phyloP scores from a whole-genome alignment of 2,113 vertebrate species.

The Tragelaphus strepsiceros region DNA sequence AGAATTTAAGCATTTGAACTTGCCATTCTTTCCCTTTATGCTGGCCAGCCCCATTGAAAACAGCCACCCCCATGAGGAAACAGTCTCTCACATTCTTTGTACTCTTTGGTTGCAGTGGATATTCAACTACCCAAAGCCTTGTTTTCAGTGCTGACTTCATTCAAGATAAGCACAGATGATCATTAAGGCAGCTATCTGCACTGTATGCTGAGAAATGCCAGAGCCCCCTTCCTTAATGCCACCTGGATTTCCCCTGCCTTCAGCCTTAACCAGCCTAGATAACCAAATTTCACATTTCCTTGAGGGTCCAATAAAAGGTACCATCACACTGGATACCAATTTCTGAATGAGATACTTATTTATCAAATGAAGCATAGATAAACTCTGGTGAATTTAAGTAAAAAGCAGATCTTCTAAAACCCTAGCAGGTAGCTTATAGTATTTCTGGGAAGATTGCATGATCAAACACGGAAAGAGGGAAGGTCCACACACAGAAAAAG shows the following conservation, averaged over 20 bases:
- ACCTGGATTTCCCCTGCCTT: neutral
- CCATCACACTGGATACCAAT: neutral
- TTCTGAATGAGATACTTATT: slow-evolving; percentile 24
- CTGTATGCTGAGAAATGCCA: neutral
- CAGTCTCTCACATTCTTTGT: neutral
- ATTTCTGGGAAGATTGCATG: neutral
- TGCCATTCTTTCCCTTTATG: neutral
- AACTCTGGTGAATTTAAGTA: slow-evolving; percentile 2
- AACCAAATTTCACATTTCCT: neutral
- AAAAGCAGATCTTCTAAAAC: slow-evolving; percentile 8
- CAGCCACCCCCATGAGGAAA: neutral
- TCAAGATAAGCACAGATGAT: neutral
- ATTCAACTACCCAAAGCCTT: neutral
- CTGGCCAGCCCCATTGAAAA: neutral
- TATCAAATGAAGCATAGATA: slow-evolving; percentile 30
- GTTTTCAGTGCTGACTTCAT: neutral
- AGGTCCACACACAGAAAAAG: neutral
- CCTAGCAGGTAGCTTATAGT: neutral
- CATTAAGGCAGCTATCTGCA: slow-evolving; percentile 1
- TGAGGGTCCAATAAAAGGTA: neutral
- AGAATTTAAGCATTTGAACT: slow-evolving; percentile 15
- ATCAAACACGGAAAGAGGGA: neutral
- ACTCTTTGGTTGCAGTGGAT: neutral
- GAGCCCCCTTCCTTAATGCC: neutral
- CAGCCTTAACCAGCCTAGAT: neutral